Base-by-base conservation (phyloP, 2,888 invertebrate genomes). In the Drosophila rellima region DNA sequence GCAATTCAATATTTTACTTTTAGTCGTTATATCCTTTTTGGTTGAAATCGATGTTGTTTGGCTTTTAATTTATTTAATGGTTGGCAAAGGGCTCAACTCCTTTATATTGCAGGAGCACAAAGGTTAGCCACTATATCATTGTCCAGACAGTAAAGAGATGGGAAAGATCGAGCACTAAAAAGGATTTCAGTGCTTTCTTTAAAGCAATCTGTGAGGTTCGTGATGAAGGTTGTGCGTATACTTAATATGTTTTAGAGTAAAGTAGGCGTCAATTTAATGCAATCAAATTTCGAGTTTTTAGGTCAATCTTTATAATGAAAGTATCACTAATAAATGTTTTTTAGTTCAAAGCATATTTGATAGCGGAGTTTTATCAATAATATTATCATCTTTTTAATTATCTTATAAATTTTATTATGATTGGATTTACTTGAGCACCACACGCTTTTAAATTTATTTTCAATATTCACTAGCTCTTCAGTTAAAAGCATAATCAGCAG, bases 21-120 rank as follows among this genome's bases (percentile, higher is more conserved):
- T 39, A 39, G 45, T 35, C 33, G 33, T 20, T 17, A 37, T 29
- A 20, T 18, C 29, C 26, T 20, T 23, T 40, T 40, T 17, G 35
- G 57, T 51, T 60, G 60, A 51, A 65, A 74, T 77, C 75, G 64
- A 69, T 78, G 69, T 35, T 75, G 61, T 65, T 65, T 76, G 76
- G 65, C 78, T 74, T 76, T 76, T 76, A 76, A 76, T 76, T 76
- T 76, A 78, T 76, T 76, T 76, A 76, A 76, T 76, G 76, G 75
- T 57, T 51, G 63, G 40, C 57, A 60, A 64, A 61, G 61, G 74
- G 50, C 61, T 78, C 40, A 51, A 55, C 69, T 64, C 50, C 29
- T 62, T 62, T 45, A 62, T 65, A 70, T 70, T 69, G 69, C 39
- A 69, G 57, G 60, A 56, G 69, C 74, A 68, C 69, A 74, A 74